phyloP scores from a whole-genome alignment of 2,888 invertebrate species.

The Polydrusus pterygomalis region DNA sequence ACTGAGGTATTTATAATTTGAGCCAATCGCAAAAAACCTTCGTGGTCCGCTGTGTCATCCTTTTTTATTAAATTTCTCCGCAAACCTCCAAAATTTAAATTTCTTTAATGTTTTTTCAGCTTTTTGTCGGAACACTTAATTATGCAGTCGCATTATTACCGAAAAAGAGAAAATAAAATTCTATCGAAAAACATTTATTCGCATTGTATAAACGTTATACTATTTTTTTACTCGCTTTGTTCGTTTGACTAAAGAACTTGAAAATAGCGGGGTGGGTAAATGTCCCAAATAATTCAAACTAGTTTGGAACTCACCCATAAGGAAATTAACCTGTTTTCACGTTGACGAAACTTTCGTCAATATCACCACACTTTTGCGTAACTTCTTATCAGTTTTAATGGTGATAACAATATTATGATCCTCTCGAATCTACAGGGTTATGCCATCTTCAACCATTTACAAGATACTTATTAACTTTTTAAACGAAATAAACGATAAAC shows the following conservation, averaged over 20 bases:
- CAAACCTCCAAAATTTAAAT: slow-evolving; percentile 9
- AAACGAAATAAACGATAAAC: no score
- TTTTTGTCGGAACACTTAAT: slow-evolving; percentile 30
- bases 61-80: slow-evolving; percentile 9
- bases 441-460: no score
- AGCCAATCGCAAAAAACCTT: background rate
- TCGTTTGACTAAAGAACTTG: background rate
- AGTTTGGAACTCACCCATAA: no score
- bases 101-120: slow-evolving; percentile 12
- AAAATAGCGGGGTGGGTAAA: background rate
- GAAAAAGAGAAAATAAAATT: background rate
- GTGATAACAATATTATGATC: no score
- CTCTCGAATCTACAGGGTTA: no score
- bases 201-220: background rate
- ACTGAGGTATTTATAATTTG: slow-evolving; percentile 7
- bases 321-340: no score
- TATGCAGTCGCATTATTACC: slow-evolving; percentile 37
- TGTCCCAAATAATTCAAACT: no score
- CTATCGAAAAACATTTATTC: background rate
- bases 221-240: background rate
- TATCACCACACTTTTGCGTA: no score
- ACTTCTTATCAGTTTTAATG: no score
- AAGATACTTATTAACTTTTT: no score
- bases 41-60: background rate
- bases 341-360: no score